These are phyloP conservation scores for Lepidochrysops patricia DNA, from an alignment of 2,888 invertebrate genomes.

Conservation along the genomic window DNA sequence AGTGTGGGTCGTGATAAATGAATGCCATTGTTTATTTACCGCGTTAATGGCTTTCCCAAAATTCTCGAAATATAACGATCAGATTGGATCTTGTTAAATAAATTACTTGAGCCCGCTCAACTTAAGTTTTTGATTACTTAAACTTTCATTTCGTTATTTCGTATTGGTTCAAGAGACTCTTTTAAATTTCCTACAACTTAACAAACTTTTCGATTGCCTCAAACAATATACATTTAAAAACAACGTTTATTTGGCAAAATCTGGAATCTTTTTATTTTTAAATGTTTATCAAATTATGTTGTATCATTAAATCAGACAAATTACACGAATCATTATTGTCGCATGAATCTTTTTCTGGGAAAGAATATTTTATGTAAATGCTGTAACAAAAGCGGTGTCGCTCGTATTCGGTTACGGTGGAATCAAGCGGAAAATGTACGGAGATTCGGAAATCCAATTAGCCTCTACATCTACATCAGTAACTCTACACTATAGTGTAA, in stretches of 20 bases:
- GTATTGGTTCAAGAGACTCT: no score
- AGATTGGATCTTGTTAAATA: background rate
- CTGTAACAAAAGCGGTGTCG: background rate
- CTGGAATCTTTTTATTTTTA: no score
- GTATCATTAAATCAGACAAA: background rate
- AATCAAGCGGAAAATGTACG: constrained; percentile 20
- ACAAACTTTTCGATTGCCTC: no score
- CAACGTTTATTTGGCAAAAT: no score
- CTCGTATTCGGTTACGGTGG: constrained; percentile 9
- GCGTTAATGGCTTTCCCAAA: constrained; percentile 1
- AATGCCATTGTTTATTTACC: constrained; percentile 15
- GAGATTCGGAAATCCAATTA: constrained; percentile 23
- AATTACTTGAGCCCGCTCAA: background rate
- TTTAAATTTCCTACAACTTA: no score
- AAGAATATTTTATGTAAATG: background rate
- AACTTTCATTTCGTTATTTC: no score
- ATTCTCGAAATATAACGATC: background rate
- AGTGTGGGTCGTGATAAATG: constrained; percentile 26
- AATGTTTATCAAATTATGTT: background rate
- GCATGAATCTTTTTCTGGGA: background rate
- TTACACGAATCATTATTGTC: background rate
- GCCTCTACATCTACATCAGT: constrained; percentile 13
- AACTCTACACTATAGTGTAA: constrained; percentile 19
- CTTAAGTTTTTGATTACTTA: no score
- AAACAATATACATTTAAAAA: no score